Conservation (phyloP, 2,797 vertebrate genomes). For the Fistularia tabacaria region DNA sequence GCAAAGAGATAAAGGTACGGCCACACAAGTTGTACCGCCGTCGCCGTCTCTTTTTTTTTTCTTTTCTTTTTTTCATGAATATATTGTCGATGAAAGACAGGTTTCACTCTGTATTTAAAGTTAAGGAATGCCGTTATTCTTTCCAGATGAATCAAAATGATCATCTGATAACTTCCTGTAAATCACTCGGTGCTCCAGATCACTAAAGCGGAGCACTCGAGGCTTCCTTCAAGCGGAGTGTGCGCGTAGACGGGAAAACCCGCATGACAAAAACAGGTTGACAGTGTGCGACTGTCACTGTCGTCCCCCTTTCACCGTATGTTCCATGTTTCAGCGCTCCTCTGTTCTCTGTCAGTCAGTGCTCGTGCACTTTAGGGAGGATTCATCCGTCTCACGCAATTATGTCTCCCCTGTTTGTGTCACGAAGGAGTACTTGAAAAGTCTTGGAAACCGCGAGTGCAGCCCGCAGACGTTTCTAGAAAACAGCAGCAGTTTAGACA, state of each 20-base stretch:
- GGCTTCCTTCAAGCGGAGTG: no score
- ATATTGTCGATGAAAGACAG: neutral
- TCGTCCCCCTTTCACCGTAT: no score
- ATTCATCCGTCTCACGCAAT: slow-evolving; percentile 40
- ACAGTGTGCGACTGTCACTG: no score
- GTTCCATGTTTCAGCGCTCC: slow-evolving; percentile 12
- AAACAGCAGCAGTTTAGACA: slow-evolving; percentile 83
- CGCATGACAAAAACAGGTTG: no score
- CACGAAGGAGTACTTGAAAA: slow-evolving; percentile 82
- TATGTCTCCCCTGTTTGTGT: slow-evolving; percentile 31
- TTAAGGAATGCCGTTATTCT: no score
- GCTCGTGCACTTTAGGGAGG: slow-evolving; percentile 1
- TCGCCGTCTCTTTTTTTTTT: neutral
- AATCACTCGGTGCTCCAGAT: no score
- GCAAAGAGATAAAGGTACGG: slow-evolving; percentile 93
- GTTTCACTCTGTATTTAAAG: no score
- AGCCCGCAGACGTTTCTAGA: slow-evolving; percentile 89
- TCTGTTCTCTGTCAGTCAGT: slow-evolving; percentile 16
- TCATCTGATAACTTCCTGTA: no score
- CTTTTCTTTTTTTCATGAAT: neutral
- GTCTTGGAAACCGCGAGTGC: slow-evolving; percentile 91
- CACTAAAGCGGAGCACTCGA: no score
- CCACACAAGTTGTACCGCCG: no score
- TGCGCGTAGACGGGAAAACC: no score
- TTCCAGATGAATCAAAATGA: no score